phyloP scores from a whole-genome alignment of 2,888 invertebrate species.

The Myopa testacea region DNA sequence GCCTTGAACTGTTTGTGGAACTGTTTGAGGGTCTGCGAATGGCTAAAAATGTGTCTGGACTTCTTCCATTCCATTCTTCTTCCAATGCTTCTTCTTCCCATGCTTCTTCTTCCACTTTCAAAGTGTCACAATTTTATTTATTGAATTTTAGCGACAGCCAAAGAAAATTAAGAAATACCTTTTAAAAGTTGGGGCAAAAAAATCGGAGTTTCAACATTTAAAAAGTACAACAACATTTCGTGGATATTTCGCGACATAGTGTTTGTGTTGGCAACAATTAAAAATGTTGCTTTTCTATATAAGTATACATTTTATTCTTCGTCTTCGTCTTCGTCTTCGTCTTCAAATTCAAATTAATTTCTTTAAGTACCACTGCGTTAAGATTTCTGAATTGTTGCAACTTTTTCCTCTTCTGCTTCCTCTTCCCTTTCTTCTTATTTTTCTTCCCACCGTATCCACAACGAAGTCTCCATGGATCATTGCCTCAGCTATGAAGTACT shows the following conservation, averaged over 20 bases:
- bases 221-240: background rate
- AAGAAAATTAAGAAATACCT: conserved; percentile 36
- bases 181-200: background rate
- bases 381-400: background rate
- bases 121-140: conserved; percentile 38
- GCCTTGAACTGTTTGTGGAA: background rate
- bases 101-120: conserved; percentile 1
- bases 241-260: too few species aligned
- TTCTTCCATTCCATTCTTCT: background rate
- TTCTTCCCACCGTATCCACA: background rate
- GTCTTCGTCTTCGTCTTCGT: background rate
- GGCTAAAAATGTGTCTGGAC: conserved; percentile 31
- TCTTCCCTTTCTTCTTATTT: background rate
- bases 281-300: conserved; percentile 16
- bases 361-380: conserved; percentile 29
- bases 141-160: conserved; percentile 24
- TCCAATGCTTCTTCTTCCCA: background rate
- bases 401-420: background rate
- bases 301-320: too few species aligned
- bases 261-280: conserved; percentile 23
- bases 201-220: too few species aligned
- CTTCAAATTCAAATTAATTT: conserved; percentile 21
- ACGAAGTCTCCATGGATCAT: conserved; percentile 29
- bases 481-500: conserved; percentile 20
- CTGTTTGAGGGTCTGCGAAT: background rate